Evolutionary conservation across 1,140 invertebrate species (phyloP), one percentile per base, ranked within the genome.

Genomic region (Tetramorium alpestre): DNA sequence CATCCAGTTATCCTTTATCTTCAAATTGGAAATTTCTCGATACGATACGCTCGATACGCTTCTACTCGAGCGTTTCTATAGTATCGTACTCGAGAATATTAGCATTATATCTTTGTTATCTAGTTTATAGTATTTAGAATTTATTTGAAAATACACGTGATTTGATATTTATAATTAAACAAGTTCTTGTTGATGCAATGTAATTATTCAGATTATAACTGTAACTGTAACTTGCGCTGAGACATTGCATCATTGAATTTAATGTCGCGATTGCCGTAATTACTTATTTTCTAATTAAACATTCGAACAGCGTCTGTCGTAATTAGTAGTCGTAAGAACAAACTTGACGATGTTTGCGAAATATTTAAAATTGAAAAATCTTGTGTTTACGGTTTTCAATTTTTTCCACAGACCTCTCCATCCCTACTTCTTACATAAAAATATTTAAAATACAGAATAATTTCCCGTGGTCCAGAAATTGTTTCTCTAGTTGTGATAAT

Each of bases 51-150:
- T 22, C 22, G 22, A 22, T 22, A 22, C 22, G 22, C 22, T 10
- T 58, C 11, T 22, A 41, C 6, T 38, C 3, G 16, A 56, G 10
- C n/a, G 16, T 51, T 54, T 80, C 2, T 28, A 69, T 62, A 22
- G 22, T 22, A 22, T 33, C 33, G 13, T 49, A 16, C 7, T 81
- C 44, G 22, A 70, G 49, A 81, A 81, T 38, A 44, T 56, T 56
- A 56, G 38, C 38, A 11, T 44, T 28, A 49, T 70, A 70, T 10
- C 49, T 81, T 28, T 54, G 47, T 81, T 41, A 54, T 81, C 25
- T 81, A 80, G 47, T 69, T 56, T 69, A 65, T 80, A 73, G 28
- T 18, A 33, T 33, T 77, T 64, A 69, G 47, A 16, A 13, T 65
- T 51, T 54, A 49, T 22, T 56, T 7, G 47, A 51, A 33, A 33